Percentiles rank a stretch among this genome's conserved stretches.
Evolutionary conservation across 2,113 vertebrate genomes (phyloP).

Genomic region (Marcusenius ussheri): DNA sequence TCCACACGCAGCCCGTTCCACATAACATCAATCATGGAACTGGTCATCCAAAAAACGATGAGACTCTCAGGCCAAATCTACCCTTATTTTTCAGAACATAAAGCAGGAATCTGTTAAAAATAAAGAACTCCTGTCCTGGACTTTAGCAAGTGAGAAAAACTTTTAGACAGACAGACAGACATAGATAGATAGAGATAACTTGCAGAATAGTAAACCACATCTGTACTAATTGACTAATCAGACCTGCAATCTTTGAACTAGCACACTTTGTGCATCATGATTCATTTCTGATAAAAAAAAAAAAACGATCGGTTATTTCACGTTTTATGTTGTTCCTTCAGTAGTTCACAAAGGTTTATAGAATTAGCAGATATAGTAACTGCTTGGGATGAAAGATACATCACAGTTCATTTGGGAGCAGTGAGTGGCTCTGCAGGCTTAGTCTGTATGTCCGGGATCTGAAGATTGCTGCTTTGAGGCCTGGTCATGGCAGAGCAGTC

Average conservation of each 20-base stretch:
- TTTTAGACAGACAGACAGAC: background rate
- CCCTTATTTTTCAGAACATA: background rate
- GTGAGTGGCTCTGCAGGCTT: background rate
- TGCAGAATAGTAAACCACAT: no score
- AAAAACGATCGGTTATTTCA: background rate
- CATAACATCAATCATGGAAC: constrained; percentile 1
- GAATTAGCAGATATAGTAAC: background rate
- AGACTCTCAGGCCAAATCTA: background rate
- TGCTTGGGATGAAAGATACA: background rate
- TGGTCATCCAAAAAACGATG: background rate
- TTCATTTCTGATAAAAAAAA: background rate
- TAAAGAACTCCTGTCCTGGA: background rate
- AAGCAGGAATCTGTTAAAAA: background rate
- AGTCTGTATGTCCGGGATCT: background rate
- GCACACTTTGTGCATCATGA: background rate
- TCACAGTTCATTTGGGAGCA: background rate
- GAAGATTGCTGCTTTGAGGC: background rate
- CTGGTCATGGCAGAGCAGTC: background rate
- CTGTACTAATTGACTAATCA: background rate
- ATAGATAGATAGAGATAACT: no score
- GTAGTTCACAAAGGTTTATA: background rate
- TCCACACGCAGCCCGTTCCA: background rate
- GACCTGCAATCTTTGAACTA: background rate
- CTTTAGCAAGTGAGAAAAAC: background rate
- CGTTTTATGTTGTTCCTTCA: background rate